Percentiles rank a stretch among this genome's conserved stretches.
Evolutionary conservation across 2,113 vertebrate genomes (phyloP).

Genomic region (Verasper variegatus): DNA sequence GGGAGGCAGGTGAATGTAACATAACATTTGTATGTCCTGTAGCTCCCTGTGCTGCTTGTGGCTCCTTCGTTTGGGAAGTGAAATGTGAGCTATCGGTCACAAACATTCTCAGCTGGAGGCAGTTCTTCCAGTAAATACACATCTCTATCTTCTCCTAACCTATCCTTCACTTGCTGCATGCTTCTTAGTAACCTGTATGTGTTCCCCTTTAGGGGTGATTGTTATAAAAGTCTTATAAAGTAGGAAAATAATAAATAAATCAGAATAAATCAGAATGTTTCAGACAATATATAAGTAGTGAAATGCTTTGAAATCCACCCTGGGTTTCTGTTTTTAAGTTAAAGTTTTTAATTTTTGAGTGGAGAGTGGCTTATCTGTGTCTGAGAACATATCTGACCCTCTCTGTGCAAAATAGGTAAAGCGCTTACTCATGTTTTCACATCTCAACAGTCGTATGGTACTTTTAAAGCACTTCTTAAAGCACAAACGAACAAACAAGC

Average conservation of each 20-base stretch:
- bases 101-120: slow-evolving; percentile 40
- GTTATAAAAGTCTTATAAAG: slow-evolving; percentile 66
- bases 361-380: slow-evolving; percentile 40
- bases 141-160: slow-evolving; percentile 1
- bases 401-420: slow-evolving; percentile 76
- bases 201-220: slow-evolving; percentile 63
- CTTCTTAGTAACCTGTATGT: slow-evolving; percentile 45
- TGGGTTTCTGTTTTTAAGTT: too few species aligned
- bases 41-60: not conserved
- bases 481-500: slow-evolving; percentile 75
- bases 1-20: slow-evolving; percentile 1
- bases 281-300: slow-evolving; percentile 53
- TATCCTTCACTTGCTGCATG: slow-evolving; percentile 27
- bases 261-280: slow-evolving; percentile 62
- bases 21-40: not conserved
- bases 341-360: not conserved
- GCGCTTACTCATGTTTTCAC: slow-evolving; percentile 57
- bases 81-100: slow-evolving; percentile 17
- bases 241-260: slow-evolving; percentile 63
- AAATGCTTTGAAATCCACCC: slow-evolving; percentile 56
- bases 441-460: slow-evolving; percentile 78
- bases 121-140: slow-evolving; percentile 29
- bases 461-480: slow-evolving; percentile 83
- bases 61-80: slow-evolving; percentile 15
- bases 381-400: slow-evolving; percentile 49